These are phyloP conservation scores for Athalia cordata DNA, from an alignment of 2,888 invertebrate species.

Conservation along the genomic window DNA sequence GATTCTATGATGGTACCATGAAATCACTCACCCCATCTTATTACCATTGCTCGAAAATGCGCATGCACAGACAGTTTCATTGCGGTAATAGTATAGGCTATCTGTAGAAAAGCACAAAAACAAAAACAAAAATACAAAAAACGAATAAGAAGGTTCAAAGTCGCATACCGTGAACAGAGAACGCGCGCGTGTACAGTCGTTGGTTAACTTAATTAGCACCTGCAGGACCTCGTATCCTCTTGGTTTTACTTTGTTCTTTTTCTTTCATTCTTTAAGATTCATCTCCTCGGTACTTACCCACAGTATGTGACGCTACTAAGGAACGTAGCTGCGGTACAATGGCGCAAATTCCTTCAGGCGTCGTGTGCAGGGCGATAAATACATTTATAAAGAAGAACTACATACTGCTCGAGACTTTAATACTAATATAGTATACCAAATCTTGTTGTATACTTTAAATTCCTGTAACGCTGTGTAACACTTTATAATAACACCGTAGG, in stretches of 20 bases:
- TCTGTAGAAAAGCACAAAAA: not conserved
- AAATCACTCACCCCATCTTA: slow-evolving; percentile 4
- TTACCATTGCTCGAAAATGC: slow-evolving; percentile 15
- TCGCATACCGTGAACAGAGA: slow-evolving; percentile 19
- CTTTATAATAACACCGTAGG: not conserved
- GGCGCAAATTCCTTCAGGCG: slow-evolving; percentile 13
- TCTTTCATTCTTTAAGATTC: slow-evolving; percentile 12
- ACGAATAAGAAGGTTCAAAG: not conserved
- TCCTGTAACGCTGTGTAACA: not conserved
- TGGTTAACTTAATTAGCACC: slow-evolving; percentile 41
- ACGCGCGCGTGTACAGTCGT: slow-evolving; percentile 32
- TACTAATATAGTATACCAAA: not conserved
- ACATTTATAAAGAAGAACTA: slow-evolving; percentile 20
- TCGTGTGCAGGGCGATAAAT: slow-evolving; percentile 23
- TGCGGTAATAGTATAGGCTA: slow-evolving; percentile 28
- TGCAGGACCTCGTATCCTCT: slow-evolving; percentile 38
- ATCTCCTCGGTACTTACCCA: slow-evolving; percentile 5
- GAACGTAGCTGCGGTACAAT: slow-evolving; percentile 17
- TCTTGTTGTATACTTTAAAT: not conserved
- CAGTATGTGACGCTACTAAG: not conserved
- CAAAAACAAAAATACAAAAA: not conserved
- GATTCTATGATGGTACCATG: not conserved
- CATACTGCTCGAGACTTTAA: not conserved
- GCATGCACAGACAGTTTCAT: slow-evolving; percentile 15
- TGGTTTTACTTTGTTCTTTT: not conserved